Conservation (phyloP, 2,797 vertebrate species). For the Cryptoprocta ferox region DNA sequence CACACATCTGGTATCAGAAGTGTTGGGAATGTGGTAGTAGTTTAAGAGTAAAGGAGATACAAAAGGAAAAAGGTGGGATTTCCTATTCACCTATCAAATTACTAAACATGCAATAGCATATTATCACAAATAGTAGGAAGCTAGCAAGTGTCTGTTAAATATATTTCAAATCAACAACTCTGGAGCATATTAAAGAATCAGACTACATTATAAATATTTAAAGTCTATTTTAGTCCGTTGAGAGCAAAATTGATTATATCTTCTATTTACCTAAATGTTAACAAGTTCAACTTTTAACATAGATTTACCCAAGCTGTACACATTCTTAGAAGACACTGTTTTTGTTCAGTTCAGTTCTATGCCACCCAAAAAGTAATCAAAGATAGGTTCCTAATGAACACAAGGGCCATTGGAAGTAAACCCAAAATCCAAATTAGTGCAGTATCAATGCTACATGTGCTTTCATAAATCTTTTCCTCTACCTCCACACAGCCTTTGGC, state of each 20-base stretch:
- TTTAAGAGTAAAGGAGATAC: not conserved
- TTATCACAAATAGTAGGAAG: not conserved
- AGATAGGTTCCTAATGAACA: not conserved
- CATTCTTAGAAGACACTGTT: not conserved
- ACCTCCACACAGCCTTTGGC: not conserved
- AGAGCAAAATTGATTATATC: not conserved
- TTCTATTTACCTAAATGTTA: not conserved
- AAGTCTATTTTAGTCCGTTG: not conserved
- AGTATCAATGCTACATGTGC: not conserved
- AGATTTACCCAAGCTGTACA: not conserved
- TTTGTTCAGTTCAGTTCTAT: not conserved
- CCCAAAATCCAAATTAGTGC: not conserved
- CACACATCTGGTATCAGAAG: not conserved
- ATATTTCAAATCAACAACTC: not conserved
- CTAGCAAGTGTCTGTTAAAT: not conserved
- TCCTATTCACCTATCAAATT: not conserved
- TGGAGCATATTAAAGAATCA: not conserved
- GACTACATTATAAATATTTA: not conserved
- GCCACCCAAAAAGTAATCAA: not conserved
- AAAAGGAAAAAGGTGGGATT: not conserved
- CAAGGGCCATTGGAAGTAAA: not conserved
- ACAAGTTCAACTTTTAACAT: not conserved
- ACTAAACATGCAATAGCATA: not conserved
- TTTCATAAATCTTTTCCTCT: not conserved
- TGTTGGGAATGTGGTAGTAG: not conserved